These are phyloP conservation scores for Ophioninae sp. DNA, from an alignment of 2,888 invertebrate species.

Conservation along the genomic window DNA sequence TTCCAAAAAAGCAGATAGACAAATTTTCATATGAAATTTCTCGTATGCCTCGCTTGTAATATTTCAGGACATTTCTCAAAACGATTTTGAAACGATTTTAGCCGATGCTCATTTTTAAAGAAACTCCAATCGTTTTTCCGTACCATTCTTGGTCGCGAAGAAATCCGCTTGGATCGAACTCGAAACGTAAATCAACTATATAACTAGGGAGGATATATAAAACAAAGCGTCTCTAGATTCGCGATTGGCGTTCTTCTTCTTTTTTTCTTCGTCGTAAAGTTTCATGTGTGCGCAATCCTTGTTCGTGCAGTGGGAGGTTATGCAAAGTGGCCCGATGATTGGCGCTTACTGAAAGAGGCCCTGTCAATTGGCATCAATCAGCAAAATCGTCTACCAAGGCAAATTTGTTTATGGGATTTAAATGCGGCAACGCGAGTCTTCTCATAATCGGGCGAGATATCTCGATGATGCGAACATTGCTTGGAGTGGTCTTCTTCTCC, in stretches of 20 bases:
- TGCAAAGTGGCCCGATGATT: slow-evolving; percentile 11
- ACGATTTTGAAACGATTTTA: no score
- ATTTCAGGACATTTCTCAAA: no score
- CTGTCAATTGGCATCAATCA: slow-evolving; percentile 75
- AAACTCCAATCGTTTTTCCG: no score
- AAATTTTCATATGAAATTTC: no score
- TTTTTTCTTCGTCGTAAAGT: not conserved
- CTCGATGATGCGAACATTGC: not conserved
- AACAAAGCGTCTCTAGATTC: not conserved
- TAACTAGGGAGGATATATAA: no score
- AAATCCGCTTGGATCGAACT: no score
- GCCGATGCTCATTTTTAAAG: no score
- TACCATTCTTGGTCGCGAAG: no score
- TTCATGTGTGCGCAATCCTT: not conserved
- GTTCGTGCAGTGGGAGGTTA: slow-evolving; percentile 15
- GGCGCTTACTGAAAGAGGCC: slow-evolving; percentile 14
- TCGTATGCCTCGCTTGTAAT: no score
- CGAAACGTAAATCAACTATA: no score
- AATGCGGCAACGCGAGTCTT: slow-evolving; percentile 62
- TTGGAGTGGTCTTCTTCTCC: no score
- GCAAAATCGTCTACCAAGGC: slow-evolving; percentile 60
- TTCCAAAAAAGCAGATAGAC: no score
- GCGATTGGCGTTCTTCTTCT: not conserved
- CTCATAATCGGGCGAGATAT: slow-evolving; percentile 23
- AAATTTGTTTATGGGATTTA: slow-evolving; percentile 73